Percentiles rank a stretch among this genome's conserved stretches.
Evolutionary conservation across 2,113 vertebrate species (phyloP).

Genomic region (Vireo altiloquus): DNA sequence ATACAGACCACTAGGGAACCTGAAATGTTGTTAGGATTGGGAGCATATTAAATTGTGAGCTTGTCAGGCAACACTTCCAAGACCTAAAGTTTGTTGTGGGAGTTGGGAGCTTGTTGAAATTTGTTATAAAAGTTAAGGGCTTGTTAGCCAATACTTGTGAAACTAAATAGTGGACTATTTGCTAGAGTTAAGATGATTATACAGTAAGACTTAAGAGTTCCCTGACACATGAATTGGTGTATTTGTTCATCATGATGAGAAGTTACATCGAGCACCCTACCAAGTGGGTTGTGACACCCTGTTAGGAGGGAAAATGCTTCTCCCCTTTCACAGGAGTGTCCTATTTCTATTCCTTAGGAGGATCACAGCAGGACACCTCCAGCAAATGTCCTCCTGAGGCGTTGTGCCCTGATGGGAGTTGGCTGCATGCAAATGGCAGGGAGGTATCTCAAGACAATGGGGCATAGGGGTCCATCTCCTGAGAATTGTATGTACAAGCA

Average conservation of each 20-base stretch:
- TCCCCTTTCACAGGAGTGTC: neutral
- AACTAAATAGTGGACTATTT: neutral
- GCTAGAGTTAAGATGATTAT: neutral
- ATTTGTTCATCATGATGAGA: neutral
- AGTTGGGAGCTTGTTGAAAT: neutral
- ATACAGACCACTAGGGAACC: neutral
- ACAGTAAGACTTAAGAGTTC: neutral
- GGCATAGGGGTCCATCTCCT: neutral
- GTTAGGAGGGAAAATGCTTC: neutral
- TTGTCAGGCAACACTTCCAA: neutral
- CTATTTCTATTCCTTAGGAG: neutral
- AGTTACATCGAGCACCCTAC: neutral
- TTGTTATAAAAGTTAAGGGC: neutral
- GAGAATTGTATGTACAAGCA: neutral
- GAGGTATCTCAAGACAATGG: neutral
- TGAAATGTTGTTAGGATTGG: neutral
- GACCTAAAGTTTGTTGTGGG: neutral
- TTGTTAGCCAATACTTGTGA: neutral
- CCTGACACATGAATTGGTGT: neutral
- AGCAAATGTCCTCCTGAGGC: neutral
- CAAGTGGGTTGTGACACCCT: neutral
- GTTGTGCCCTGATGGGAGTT: neutral
- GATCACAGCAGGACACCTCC: neutral
- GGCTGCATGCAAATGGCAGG: neutral
- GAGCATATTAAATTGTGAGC: neutral